Evolutionary conservation across 1,140 invertebrate genomes (phyloP).

Genomic region (Sitodiplosis mosellana): DNA sequence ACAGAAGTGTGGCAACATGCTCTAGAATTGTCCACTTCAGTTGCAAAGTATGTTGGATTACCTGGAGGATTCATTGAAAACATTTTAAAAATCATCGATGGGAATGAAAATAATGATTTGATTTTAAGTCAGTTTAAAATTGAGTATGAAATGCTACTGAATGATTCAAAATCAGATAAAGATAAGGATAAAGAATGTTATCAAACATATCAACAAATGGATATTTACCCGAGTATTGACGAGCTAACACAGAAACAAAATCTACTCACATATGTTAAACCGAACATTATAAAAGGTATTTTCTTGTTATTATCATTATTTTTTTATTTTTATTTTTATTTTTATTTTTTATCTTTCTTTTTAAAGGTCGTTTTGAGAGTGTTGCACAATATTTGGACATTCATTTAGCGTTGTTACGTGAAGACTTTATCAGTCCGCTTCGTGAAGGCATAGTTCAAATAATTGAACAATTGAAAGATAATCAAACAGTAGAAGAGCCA

Average conservation of each 20-base stretch:
- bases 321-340: too few relatives aligned
- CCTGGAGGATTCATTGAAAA: neutral
- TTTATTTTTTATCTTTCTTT: too few relatives aligned
- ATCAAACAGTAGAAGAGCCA: too few relatives aligned
- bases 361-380: constrained; percentile 33
- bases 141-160: too few relatives aligned
- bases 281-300: neutral
- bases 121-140: too few relatives aligned
- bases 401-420: constrained; percentile 53
- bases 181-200: too few relatives aligned
- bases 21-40: neutral
- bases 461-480: neutral
- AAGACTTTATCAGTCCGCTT: constrained; percentile 49
- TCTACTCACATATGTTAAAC: neutral
- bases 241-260: too few relatives aligned
- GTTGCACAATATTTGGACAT: constrained; percentile 56
- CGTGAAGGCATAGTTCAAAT: constrained; percentile 27
- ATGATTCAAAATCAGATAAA: too few relatives aligned
- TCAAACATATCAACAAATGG: too few relatives aligned
- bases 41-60: neutral
- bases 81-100: neutral
- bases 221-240: neutral
- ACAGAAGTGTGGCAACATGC: neutral
- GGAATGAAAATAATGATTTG: too few relatives aligned
- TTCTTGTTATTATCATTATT: too few relatives aligned